Percentiles rank a stretch among this genome's conserved stretches.
Evolutionary conservation across 2,888 invertebrate genomes (phyloP).

Genomic region (Agrotis clavis): DNA sequence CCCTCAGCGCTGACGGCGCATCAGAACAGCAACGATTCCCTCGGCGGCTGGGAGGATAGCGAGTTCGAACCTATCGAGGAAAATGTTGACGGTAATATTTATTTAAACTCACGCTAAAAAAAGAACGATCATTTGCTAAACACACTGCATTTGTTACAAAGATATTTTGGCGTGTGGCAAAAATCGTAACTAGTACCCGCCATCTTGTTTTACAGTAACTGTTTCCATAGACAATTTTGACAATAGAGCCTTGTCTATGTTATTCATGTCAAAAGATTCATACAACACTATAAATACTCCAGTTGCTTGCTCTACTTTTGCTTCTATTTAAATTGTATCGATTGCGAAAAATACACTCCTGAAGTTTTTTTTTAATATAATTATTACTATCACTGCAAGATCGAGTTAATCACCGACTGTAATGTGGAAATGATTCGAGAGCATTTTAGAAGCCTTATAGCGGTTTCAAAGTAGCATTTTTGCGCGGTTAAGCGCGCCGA

Average conservation of each 20-base stretch:
- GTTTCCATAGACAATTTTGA: neutral
- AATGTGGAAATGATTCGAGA: neutral
- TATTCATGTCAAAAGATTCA: neutral
- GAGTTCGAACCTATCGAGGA: constrained; percentile 96
- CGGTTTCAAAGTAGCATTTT: no score
- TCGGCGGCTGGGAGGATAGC: constrained; percentile 94
- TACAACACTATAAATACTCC: neutral
- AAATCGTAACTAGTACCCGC: neutral
- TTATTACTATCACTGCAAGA: neutral
- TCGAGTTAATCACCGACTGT: neutral
- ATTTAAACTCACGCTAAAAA: neutral
- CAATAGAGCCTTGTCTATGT: neutral
- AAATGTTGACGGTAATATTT: constrained; percentile 86
- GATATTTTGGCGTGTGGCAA: no score
- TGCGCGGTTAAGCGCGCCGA: no score
- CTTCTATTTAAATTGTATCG: neutral
- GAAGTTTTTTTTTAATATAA: no score
- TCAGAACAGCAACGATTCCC: constrained; percentile 90
- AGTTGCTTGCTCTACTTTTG: neutral
- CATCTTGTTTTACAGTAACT: neutral
- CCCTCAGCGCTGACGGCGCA: constrained; percentile 80
- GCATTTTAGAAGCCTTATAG: neutral
- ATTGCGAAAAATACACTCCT: neutral
- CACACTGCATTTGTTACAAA: neutral
- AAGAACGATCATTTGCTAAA: neutral